phyloP scores from a whole-genome alignment of 1,140 invertebrate species.

The Chironomus tepperi region DNA sequence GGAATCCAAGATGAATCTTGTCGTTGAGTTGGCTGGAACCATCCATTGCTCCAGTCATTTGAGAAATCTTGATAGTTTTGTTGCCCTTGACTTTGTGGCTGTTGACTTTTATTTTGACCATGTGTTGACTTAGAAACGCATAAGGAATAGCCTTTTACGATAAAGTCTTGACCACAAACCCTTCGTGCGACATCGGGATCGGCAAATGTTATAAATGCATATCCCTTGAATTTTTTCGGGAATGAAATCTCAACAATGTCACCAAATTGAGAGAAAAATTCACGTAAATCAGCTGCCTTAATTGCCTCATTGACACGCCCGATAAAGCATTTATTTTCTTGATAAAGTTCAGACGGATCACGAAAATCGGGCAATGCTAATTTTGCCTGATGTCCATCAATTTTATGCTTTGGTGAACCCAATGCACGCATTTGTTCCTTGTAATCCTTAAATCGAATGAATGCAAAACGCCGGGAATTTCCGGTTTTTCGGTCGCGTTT shows the following conservation, averaged over 20 bases:
- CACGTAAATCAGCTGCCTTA: not conserved
- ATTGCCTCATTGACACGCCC: not conserved
- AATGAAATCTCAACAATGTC: not conserved
- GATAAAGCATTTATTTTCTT: conserved; percentile 15
- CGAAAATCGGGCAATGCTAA: conserved; percentile 69
- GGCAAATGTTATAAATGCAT: not conserved
- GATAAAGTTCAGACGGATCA: conserved; percentile 29
- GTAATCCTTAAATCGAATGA: conserved; percentile 67
- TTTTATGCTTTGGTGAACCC: conserved; percentile 56
- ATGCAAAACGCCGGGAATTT: conserved; percentile 75
- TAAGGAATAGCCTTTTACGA: not conserved
- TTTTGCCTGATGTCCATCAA: conserved; percentile 72
- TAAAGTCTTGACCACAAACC: conserved; percentile 17
- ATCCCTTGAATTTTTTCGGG: conserved; percentile 7
- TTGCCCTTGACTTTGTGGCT: not conserved
- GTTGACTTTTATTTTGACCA: not conserved
- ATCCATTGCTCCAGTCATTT: not conserved
- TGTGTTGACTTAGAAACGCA: conserved; percentile 4
- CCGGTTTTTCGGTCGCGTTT: conserved; percentile 66
- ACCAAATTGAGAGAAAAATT: conserved; percentile 10
- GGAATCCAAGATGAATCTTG: not conserved
- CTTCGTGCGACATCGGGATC: not conserved
- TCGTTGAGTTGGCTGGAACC: not conserved
- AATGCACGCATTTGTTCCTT: conserved; percentile 55
- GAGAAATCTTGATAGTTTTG: not conserved